phyloP scores from a whole-genome alignment of 2,888 invertebrate genomes.

The Clusia tigrina region DNA sequence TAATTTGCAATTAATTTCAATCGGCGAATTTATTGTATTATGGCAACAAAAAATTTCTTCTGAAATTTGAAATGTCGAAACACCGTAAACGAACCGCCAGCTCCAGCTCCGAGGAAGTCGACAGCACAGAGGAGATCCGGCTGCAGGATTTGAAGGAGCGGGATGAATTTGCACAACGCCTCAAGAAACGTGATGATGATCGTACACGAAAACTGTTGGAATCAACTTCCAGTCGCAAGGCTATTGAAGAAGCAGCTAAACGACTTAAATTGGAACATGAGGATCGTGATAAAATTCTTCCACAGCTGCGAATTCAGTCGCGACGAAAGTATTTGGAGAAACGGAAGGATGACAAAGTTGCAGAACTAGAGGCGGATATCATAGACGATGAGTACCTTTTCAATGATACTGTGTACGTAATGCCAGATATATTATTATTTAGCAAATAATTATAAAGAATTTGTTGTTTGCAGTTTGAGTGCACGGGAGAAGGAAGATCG shows the following conservation, averaged over 20 bases:
- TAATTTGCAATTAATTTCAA: no score
- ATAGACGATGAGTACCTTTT: constrained; percentile 96
- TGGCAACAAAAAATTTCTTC: no score
- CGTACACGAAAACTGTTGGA: constrained; percentile 83
- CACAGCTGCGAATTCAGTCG: constrained; percentile 88
- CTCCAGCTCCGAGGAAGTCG: constrained; percentile 63
- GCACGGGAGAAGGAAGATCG: constrained; percentile 84
- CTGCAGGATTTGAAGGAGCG: constrained; percentile 86
- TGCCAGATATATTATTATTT: no score
- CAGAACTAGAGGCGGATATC: constrained; percentile 93
- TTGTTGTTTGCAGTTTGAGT: constrained; percentile 73
- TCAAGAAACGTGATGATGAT: constrained; percentile 88
- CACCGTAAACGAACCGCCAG: constrained; percentile 47
- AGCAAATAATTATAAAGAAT: not conserved
- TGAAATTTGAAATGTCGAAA: constrained; percentile 53
- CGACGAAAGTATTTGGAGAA: constrained; percentile 94
- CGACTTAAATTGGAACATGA: constrained; percentile 87
- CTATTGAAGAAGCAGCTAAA: constrained; percentile 89
- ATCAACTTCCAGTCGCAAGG: constrained; percentile 70
- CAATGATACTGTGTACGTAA: constrained; percentile 81
- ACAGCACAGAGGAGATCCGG: constrained; percentile 84
- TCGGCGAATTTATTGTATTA: no score
- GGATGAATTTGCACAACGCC: constrained; percentile 90
- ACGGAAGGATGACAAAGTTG: constrained; percentile 94
- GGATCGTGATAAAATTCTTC: constrained; percentile 85